Evolutionary conservation across 2,797 vertebrate species (phyloP).

Genomic region (Pangasius larnaudii): DNA sequence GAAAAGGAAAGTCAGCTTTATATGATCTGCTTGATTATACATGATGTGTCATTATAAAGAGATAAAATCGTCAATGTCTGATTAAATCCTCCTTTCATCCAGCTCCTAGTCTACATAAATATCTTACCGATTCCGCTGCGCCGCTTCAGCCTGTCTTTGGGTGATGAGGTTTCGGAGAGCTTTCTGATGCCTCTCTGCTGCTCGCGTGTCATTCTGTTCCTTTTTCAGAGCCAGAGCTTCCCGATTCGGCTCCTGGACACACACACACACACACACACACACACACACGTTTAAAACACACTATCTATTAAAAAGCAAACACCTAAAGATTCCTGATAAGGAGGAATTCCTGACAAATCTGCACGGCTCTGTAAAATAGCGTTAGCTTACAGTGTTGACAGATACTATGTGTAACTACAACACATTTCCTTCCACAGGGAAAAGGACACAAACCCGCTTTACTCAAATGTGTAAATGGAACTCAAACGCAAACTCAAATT

Average conservation of each 20-base stretch:
- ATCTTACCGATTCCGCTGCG: conserved; percentile 78
- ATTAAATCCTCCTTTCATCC: neutral
- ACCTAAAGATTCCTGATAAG: neutral
- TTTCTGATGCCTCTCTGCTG: conserved; percentile 81
- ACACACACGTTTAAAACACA: neutral
- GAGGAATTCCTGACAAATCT: too few relatives aligned
- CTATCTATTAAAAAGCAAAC: neutral
- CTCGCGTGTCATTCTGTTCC: conserved; percentile 79
- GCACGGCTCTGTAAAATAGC: neutral
- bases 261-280: neutral
- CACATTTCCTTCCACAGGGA: too few relatives aligned
- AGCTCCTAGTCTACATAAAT: too few relatives aligned
- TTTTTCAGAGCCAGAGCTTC: conserved; percentile 74
- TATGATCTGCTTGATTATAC: neutral
- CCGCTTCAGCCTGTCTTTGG: conserved; percentile 75
- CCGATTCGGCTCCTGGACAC: conserved; percentile 83
- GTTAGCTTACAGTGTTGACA: neutral
- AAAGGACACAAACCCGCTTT: too few relatives aligned
- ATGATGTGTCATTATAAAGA: neutral
- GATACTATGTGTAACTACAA: neutral
- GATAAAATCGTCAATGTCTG: neutral
- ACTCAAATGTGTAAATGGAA: too few relatives aligned
- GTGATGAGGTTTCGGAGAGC: conserved; percentile 86
- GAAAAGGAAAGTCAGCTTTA: neutral
- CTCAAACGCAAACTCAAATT: too few relatives aligned